phyloP scores from a whole-genome alignment of 2,797 vertebrate species.

The Bradypodion pumilum region DNA sequence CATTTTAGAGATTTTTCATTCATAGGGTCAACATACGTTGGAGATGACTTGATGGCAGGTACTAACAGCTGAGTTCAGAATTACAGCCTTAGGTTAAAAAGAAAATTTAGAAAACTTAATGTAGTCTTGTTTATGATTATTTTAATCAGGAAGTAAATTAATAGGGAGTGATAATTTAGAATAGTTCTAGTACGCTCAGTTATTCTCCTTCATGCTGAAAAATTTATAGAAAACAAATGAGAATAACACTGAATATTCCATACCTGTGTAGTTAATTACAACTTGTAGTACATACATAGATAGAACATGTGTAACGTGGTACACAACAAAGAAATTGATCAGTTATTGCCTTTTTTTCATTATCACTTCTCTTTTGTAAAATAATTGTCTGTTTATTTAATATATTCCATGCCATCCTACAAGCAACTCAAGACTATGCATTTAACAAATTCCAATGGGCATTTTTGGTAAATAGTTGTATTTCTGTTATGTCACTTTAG shows the following conservation, averaged over 20 bases:
- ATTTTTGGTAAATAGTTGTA: slow-evolving; percentile 26
- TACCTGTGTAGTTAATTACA: background rate
- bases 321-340: background rate
- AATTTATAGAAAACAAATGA: background rate
- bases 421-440: background rate
- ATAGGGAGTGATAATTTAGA: background rate
- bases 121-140: too few species aligned
- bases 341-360: background rate
- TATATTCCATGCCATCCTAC: background rate
- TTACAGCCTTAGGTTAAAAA: background rate
- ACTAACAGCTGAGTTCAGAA: background rate
- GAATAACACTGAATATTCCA: background rate
- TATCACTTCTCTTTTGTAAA: background rate
- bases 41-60: too few species aligned
- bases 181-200: slow-evolving; percentile 3
- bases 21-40: too few species aligned
- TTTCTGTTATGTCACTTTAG: slow-evolving; percentile 69
- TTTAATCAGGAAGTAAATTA: background rate
- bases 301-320: too few species aligned
- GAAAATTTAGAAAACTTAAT: too few species aligned
- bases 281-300: background rate
- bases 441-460: background rate
- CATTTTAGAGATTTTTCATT: too few species aligned
- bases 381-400: background rate
- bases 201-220: background rate